Conservation (phyloP, 2,113 vertebrate species). For the Gyps fulvus region DNA sequence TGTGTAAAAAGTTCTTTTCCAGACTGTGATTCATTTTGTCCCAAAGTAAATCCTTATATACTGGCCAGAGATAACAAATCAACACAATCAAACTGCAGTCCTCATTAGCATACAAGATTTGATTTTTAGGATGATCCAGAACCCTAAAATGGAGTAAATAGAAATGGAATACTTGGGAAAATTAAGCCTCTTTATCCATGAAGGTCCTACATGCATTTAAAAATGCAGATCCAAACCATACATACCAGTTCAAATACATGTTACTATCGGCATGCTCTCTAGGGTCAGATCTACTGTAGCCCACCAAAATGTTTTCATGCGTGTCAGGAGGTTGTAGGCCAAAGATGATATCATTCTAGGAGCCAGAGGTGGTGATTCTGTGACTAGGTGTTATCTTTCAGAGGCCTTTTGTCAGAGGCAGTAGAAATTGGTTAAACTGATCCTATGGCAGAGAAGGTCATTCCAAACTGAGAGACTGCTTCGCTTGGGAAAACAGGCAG, state of each 20-base stretch:
- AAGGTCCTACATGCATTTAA: not conserved
- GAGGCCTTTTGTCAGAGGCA: not conserved
- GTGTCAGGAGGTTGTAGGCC: not conserved
- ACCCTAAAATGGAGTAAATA: not conserved
- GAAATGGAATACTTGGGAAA: not conserved
- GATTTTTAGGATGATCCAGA: not conserved
- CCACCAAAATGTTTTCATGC: not conserved
- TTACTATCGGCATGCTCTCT: not conserved
- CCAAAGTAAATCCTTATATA: not conserved
- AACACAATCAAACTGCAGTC: not conserved
- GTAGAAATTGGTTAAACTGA: not conserved
- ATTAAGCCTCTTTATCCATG: not conserved
- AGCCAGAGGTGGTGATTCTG: not conserved
- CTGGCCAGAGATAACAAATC: not conserved
- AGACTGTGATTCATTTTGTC: not conserved
- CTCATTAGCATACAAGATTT: not conserved
- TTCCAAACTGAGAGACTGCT: not conserved
- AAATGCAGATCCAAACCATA: not conserved
- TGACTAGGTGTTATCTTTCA: not conserved
- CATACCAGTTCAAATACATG: not conserved
- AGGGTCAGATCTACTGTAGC: not conserved
- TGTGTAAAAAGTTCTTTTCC: not conserved
- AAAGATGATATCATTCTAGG: not conserved
- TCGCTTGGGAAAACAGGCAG: not conserved
- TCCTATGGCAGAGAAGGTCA: not conserved